phyloP scores from a whole-genome alignment of 2,888 invertebrate genomes.

The Subacronicta megacephala region DNA sequence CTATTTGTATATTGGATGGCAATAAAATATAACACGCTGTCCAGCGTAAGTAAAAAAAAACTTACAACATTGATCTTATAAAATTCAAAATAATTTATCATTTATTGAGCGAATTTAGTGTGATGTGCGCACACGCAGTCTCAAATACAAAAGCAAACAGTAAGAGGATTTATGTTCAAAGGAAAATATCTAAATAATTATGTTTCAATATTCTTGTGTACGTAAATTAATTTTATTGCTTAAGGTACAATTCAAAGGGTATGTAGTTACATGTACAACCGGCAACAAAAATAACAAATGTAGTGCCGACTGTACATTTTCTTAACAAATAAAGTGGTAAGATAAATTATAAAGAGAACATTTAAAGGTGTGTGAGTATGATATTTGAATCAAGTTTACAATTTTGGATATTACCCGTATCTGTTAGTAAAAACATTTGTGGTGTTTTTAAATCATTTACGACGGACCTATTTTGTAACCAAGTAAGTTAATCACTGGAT shows the following conservation, averaged over 20 bases:
- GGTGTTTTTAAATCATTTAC: slow-evolving; percentile 39
- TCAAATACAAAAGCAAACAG: slow-evolving; percentile 18
- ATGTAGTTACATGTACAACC: slow-evolving; percentile 32
- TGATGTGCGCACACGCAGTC: slow-evolving; percentile 13
- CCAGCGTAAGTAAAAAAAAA: slow-evolving; percentile 7
- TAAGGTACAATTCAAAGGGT: slow-evolving; percentile 45
- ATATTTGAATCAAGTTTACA: slow-evolving; percentile 54
- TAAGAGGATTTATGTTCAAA: slow-evolving; percentile 2
- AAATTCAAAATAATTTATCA: slow-evolving; percentile 3
- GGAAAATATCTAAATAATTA: slow-evolving; percentile 10
- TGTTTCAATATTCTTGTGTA: slow-evolving; percentile 33
- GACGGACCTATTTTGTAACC: slow-evolving; percentile 21
- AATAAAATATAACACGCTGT: slow-evolving; percentile 7
- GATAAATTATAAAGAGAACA: slow-evolving; percentile 37
- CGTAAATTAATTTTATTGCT: slow-evolving; percentile 54
- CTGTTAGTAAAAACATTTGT: slow-evolving; percentile 45
- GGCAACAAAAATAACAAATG: slow-evolving; percentile 45
- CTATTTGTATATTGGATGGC: slow-evolving; percentile 2
- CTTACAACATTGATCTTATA: slow-evolving; percentile 11
- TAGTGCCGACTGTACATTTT: slow-evolving; percentile 38
- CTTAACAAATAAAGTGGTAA: slow-evolving; percentile 32
- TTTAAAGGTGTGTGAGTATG: slow-evolving; percentile 45
- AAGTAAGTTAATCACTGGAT: slow-evolving; percentile 6
- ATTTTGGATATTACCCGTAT: slow-evolving; percentile 70
- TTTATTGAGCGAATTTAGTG: slow-evolving; percentile 20